Evolutionary conservation across 2,797 vertebrate genomes (phyloP).

Genomic region (Otolemur crassicaudatus): DNA sequence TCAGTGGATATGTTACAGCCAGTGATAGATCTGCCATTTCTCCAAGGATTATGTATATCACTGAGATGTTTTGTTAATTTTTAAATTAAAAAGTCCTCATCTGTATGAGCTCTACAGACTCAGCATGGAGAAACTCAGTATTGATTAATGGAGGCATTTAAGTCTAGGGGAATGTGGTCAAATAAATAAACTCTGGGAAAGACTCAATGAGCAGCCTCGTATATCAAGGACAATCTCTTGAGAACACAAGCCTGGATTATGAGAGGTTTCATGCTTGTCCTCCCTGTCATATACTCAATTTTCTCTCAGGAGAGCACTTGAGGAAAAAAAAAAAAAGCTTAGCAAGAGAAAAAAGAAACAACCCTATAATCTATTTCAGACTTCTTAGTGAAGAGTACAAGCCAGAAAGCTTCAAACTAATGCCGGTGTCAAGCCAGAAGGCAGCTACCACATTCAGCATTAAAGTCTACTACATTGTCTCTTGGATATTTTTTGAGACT

Average conservation of each 20-base stretch:
- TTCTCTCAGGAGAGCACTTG: constrained; percentile 62
- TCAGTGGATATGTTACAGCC: neutral
- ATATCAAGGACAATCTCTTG: constrained; percentile 49
- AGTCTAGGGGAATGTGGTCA: constrained; percentile 24
- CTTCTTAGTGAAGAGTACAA: constrained; percentile 64
- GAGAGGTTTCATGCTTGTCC: constrained; percentile 70
- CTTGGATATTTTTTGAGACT: neutral
- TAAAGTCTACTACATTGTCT: neutral
- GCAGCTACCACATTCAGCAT: neutral
- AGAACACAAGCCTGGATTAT: constrained; percentile 71
- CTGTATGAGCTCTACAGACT: constrained; percentile 25
- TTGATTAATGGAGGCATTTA: constrained; percentile 47
- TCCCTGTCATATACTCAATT: constrained; percentile 70
- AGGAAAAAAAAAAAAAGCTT: constrained; percentile 39
- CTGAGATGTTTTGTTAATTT: neutral
- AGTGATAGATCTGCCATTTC: constrained; percentile 43
- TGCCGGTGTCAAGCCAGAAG: neutral
- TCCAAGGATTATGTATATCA: constrained; percentile 42
- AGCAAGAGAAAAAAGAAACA: constrained; percentile 49
- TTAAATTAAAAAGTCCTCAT: constrained; percentile 62
- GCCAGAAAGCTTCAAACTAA: constrained; percentile 48
- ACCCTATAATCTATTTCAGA: constrained; percentile 16
- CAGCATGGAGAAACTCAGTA: neutral
- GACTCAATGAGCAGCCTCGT: constrained; percentile 29
- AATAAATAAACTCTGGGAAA: constrained; percentile 65